A percentile compares a stretch with the other conserved stretches of the same genome.
Evolutionary conservation across 2,113 vertebrate genomes (phyloP).

Genomic region (Speoplatyrhinus poulsoni): DNA sequence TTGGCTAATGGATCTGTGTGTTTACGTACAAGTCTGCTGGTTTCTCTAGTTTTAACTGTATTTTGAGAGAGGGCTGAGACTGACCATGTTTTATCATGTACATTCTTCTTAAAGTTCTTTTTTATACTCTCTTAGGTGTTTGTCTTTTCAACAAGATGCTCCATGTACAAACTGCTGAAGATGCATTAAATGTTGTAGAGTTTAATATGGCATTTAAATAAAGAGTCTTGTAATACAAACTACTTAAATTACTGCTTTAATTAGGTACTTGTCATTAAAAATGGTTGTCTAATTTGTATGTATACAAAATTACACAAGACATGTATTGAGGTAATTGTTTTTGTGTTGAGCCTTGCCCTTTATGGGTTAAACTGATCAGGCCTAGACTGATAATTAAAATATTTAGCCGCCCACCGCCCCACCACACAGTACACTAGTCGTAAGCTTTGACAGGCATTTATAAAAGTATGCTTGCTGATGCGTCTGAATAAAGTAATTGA

Average conservation of each 20-base stretch:
- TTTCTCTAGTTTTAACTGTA: constrained; percentile 44
- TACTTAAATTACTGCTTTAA: too few relatives aligned
- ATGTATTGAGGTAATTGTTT: too few relatives aligned
- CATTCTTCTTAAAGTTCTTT: constrained; percentile 34
- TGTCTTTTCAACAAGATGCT: constrained; percentile 35
- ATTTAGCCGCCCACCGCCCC: neutral
- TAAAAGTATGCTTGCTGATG: neutral
- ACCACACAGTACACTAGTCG: neutral
- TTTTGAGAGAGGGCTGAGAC: constrained; percentile 21
- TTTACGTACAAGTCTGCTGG: constrained; percentile 10
- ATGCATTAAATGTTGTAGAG: constrained; percentile 47
- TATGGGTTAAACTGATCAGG: too few relatives aligned
- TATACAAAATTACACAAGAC: too few relatives aligned
- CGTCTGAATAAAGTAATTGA: neutral
- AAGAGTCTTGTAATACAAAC: constrained; percentile 46
- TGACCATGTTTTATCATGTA: constrained; percentile 56
- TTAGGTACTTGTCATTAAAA: too few relatives aligned
- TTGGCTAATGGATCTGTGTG: neutral
- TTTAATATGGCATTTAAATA: constrained; percentile 58
- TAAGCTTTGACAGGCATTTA: too few relatives aligned
- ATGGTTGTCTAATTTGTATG: too few relatives aligned
- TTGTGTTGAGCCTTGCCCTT: too few relatives aligned
- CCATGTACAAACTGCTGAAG: constrained; percentile 60
- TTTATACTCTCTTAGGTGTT: constrained; percentile 35
- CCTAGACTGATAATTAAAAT: too few relatives aligned